Conservation (phyloP, 2,888 invertebrate species). For the Eristalis intricaria region DNA sequence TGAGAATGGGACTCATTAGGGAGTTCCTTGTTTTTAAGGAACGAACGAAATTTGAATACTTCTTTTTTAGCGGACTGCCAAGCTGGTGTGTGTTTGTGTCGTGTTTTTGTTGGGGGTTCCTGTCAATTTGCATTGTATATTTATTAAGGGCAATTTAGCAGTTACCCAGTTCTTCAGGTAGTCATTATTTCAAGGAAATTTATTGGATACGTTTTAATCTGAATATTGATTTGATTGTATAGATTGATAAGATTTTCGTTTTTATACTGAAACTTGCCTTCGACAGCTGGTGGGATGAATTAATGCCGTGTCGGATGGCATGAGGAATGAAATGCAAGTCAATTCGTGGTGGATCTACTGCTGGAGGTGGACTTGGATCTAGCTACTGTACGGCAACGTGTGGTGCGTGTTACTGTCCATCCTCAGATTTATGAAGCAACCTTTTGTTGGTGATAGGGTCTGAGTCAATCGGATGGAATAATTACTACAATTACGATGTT, state of each 20-base stretch:
- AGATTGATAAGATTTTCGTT: conserved; percentile 50
- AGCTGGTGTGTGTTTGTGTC: conserved; percentile 9
- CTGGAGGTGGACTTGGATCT: no score
- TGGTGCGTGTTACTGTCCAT: no score
- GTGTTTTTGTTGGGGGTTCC: conserved; percentile 47
- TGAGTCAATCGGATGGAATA: no score
- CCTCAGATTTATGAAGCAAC: no score
- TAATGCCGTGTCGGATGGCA: background rate
- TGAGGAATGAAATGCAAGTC: no score
- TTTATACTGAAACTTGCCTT: conserved; percentile 27
- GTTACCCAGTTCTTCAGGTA: conserved; percentile 47
- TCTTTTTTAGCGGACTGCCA: conserved; percentile 24
- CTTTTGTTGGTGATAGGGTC: no score
- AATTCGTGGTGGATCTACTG: no score
- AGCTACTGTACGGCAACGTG: no score
- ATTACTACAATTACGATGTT: no score
- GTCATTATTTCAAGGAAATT: conserved; percentile 71
- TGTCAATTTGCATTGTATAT: conserved; percentile 71
- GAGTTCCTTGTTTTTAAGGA: conserved; percentile 40
- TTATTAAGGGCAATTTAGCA: conserved; percentile 69
- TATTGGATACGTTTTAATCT: conserved; percentile 58
- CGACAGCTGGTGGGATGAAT: background rate
- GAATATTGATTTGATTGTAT: conserved; percentile 65
- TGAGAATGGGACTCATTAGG: conserved; percentile 69
- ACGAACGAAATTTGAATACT: conserved; percentile 60